Evolutionary conservation across 2,888 invertebrate genomes (phyloP), one percentile per base, ranked within the genome.

Genomic region (Aphodius sticticus): DNA sequence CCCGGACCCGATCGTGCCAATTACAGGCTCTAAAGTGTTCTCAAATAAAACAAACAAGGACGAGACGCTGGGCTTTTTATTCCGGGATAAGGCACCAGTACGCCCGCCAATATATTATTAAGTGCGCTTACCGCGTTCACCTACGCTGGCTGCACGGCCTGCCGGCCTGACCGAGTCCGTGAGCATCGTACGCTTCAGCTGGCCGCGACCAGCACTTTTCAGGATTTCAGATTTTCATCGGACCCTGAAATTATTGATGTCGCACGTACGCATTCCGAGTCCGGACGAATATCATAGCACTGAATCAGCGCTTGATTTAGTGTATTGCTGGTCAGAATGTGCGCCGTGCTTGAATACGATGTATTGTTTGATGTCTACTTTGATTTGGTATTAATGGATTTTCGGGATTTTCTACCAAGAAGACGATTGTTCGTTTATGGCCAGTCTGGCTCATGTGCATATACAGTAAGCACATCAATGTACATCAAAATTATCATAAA

Each of bases 21-120:
- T 87, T 87, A 87, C 85, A 83, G 86, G 84, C 84, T 85, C 85
- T 86, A 84, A 86, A 86, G 84, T 86, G 86, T 85, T 86, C 85
- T 84, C 82, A 86, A 86, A 86, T 83, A 86, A 86, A 86, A 85
- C 84, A 85, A 85, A 84, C 82, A 85, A 84, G 82, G 81, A 81
- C 83, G 82, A 83, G 84, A 83, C 82, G 81, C 83, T 82, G 81
- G 78, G 81, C 12, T 84, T 84, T 84, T 85, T 84, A 84, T 84
- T 84, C 84, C 82, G 82, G 83, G 83, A 84, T 84, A 82, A 84
- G 82, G 83, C 81, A 75, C 81, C 78, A 69, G 16, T 77, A 77
- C 82, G 82, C 78, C 83, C 82, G 78, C 82, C 83, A 82, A 83
- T 84, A 83, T 82, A 82, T 85, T 84, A 85, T 84, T 83, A 84